Conservation (phyloP, 2,113 vertebrate species). For the Xenopus laevis region DNA sequence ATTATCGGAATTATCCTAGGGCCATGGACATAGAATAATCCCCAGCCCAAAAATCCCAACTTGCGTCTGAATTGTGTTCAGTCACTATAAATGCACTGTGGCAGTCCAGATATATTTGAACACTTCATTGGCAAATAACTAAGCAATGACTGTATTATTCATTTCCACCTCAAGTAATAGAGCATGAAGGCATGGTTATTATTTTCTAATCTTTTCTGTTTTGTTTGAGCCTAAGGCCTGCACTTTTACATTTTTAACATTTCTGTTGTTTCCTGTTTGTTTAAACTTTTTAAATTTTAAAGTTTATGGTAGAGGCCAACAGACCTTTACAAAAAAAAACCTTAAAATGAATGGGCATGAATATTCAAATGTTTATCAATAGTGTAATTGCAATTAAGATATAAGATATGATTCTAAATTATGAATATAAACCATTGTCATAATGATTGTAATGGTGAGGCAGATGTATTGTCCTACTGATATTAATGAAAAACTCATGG, state of each 20-base stretch:
- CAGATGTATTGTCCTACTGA: too few relatives aligned
- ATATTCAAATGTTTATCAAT: too few relatives aligned
- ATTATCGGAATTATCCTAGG: slow-evolving; percentile 68
- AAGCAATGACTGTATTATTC: slow-evolving; percentile 73
- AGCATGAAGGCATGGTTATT: slow-evolving; percentile 62
- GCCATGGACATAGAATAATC: slow-evolving; percentile 59
- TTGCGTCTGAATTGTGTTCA: slow-evolving; percentile 54
- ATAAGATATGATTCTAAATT: too few relatives aligned
- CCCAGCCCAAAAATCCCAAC: slow-evolving; percentile 57
- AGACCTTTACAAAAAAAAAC: too few relatives aligned
- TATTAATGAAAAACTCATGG: too few relatives aligned
- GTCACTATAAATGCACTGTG: slow-evolving; percentile 55
- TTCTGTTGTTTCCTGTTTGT: too few relatives aligned
- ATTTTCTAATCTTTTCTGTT: slow-evolving; percentile 61
- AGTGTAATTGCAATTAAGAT: too few relatives aligned
- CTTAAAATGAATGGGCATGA: too few relatives aligned
- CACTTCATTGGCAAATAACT: slow-evolving; percentile 62
- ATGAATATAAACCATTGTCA: too few relatives aligned
- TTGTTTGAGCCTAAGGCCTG: slow-evolving; percentile 56
- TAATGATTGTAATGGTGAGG: too few relatives aligned
- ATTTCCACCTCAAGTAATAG: slow-evolving; percentile 72
- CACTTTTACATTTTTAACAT: slow-evolving; percentile 59
- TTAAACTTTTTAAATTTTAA: too few relatives aligned
- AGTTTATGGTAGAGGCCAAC: too few relatives aligned
- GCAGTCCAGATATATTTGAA: slow-evolving; percentile 50